phyloP scores from a whole-genome alignment of 2,113 vertebrate species.

The Pachypanchax playfairii region DNA sequence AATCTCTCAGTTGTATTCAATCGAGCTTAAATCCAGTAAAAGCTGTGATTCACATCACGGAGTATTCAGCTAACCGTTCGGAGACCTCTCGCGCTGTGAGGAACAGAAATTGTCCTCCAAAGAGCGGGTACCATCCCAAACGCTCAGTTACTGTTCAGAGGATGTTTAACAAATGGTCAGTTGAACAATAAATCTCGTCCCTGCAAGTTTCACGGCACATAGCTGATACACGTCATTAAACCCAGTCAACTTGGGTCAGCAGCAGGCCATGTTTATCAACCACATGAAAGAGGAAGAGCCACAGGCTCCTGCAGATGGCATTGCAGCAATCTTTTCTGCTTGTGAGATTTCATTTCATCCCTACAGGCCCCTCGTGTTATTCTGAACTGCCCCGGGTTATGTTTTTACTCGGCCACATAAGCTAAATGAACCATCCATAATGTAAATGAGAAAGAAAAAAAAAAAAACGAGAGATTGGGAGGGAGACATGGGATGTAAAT shows the following conservation, averaged over 20 bases:
- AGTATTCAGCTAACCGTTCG: neutral
- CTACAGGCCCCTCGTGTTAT: conserved; percentile 57
- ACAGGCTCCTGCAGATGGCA: conserved; percentile 43
- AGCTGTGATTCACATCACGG: neutral
- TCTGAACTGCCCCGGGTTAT: conserved; percentile 72
- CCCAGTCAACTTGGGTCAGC: conserved; percentile 12
- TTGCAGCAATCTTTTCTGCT: conserved; percentile 63
- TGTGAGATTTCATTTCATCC: conserved; percentile 57
- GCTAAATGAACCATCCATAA: conserved; percentile 80
- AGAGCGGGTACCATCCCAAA: neutral
- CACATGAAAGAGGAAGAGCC: conserved; percentile 37
- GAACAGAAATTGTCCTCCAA: neutral
- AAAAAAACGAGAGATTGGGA: conserved; percentile 46
- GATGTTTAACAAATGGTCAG: conserved; percentile 10
- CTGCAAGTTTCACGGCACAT: conserved; percentile 22
- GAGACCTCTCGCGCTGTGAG: neutral
- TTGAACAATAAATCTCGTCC: conserved; percentile 20
- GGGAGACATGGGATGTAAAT: conserved; percentile 63
- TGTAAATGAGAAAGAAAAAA: conserved; percentile 71
- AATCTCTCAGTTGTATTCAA: neutral
- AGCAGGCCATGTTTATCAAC: conserved; percentile 26
- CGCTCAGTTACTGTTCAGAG: neutral
- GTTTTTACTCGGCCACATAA: conserved; percentile 74
- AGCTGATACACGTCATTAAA: conserved; percentile 16
- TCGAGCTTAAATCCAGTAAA: neutral